These are phyloP conservation scores for Sinosuthora webbiana DNA, from an alignment of 2,113 vertebrate genomes.

Conservation along the genomic window DNA sequence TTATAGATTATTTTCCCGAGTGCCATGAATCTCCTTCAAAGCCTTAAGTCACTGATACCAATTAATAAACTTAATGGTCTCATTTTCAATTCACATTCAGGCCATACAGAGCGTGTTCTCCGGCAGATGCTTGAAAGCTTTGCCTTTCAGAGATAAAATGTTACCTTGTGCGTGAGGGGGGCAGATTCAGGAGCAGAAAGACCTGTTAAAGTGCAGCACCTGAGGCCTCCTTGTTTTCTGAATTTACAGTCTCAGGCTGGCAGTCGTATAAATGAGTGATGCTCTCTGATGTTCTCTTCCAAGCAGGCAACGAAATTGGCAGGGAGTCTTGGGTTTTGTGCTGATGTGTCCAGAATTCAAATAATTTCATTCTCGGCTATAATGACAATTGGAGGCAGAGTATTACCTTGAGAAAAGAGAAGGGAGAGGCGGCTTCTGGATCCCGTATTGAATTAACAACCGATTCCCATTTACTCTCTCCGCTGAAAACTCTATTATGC, in stretches of 20 bases:
- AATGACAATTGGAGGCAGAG: constrained; percentile 59
- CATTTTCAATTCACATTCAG: constrained; percentile 15
- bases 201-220: constrained; percentile 55
- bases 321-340: constrained; percentile 71
- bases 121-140: constrained; percentile 26
- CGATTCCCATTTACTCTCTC: not conserved
- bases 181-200: constrained; percentile 48
- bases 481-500: constrained; percentile 36
- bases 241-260: constrained; percentile 69
- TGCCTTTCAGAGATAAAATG: constrained; percentile 40
- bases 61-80: constrained; percentile 36
- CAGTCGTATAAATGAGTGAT: constrained; percentile 78
- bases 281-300: constrained; percentile 66
- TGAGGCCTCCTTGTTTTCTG: constrained; percentile 57
- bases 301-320: constrained; percentile 69
- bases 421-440: constrained; percentile 52
- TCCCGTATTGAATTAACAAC: constrained; percentile 32
- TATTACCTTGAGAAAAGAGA: constrained; percentile 69
- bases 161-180: not conserved
- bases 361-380: constrained; percentile 71
- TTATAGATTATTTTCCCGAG: constrained; percentile 37
- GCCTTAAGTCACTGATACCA: constrained; percentile 18
- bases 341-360: constrained; percentile 78
- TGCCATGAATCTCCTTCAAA: constrained; percentile 22
- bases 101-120: not conserved